These are phyloP conservation scores for Chrysolina oricalcia DNA, from an alignment of 2,888 invertebrate genomes.

Conservation along the genomic window DNA sequence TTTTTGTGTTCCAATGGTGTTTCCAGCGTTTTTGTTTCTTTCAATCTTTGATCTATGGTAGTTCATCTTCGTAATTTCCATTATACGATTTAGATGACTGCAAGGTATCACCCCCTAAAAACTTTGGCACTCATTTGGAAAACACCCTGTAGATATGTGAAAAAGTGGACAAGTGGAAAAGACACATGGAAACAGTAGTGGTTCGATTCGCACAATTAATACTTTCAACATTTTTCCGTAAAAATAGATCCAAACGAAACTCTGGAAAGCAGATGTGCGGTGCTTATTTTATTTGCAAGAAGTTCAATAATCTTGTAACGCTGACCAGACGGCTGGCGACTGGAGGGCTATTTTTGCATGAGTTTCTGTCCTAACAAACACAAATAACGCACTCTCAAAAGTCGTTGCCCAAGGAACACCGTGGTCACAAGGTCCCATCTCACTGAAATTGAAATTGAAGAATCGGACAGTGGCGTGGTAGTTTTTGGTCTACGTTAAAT, in stretches of 20 bases:
- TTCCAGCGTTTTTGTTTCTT: too few species aligned
- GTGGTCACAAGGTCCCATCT: not conserved
- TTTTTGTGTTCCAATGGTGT: too few species aligned
- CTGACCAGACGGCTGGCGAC: constrained; percentile 68
- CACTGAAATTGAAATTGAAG: not conserved
- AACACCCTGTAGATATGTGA: too few species aligned
- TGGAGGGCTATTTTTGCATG: constrained; percentile 66
- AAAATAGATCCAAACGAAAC: not conserved
- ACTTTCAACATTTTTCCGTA: not conserved
- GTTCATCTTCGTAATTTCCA: too few species aligned
- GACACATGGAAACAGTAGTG: too few species aligned
- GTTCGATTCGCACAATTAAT: not conserved
- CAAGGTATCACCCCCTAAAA: too few species aligned
- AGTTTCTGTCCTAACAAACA: constrained; percentile 60
- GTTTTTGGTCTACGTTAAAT: not conserved
- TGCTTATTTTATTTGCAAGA: constrained; percentile 61
- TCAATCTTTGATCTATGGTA: too few species aligned
- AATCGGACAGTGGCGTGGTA: not conserved
- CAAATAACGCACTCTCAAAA: constrained; percentile 58
- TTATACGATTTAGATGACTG: too few species aligned
- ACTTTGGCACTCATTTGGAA: too few species aligned
- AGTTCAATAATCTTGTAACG: constrained; percentile 69
- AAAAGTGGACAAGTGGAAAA: too few species aligned
- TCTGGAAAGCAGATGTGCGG: constrained; percentile 32
- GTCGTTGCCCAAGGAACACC: constrained; percentile 57